phyloP scores from a whole-genome alignment of 2,888 invertebrate genomes.

The Heliconius aoede region DNA sequence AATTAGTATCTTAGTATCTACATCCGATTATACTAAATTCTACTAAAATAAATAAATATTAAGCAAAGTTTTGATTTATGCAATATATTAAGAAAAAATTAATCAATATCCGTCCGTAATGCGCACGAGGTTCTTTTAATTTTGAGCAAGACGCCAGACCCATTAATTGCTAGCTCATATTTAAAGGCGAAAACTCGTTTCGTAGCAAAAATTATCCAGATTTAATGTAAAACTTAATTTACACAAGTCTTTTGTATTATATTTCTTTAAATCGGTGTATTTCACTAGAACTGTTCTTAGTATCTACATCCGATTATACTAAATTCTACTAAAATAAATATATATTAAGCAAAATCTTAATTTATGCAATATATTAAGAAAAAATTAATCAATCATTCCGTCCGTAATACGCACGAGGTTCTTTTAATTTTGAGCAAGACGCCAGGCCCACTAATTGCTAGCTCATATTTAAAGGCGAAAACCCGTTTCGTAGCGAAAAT shows the following conservation, averaged over 20 bases:
- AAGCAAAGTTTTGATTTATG: background rate
- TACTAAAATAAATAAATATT: background rate
- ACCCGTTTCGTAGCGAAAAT: constrained; percentile 5
- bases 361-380: background rate
- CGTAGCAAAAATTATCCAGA: constrained; percentile 8
- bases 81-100: background rate
- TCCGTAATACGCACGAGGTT: constrained; percentile 6
- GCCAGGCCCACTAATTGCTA: constrained; percentile 13
- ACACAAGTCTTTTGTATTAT: constrained; percentile 10
- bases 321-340: background rate
- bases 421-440: constrained; percentile 19
- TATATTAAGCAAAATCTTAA: background rate
- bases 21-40: background rate
- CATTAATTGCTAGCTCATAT: constrained; percentile 10
- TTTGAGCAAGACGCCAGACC: constrained; percentile 12
- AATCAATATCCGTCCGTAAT: constrained; percentile 6
- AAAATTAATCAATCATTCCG: background rate
- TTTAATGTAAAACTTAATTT: constrained; percentile 14
- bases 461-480: background rate
- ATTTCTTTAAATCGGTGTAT: constrained; percentile 3
- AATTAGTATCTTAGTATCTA: background rate
- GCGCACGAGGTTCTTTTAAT: constrained; percentile 9
- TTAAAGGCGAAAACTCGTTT: constrained; percentile 2
- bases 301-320: background rate
- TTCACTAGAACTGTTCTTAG: background rate